These are phyloP conservation scores for Leptopilina syphax DNA, from an alignment of 2,888 invertebrate species.

Conservation along the genomic window DNA sequence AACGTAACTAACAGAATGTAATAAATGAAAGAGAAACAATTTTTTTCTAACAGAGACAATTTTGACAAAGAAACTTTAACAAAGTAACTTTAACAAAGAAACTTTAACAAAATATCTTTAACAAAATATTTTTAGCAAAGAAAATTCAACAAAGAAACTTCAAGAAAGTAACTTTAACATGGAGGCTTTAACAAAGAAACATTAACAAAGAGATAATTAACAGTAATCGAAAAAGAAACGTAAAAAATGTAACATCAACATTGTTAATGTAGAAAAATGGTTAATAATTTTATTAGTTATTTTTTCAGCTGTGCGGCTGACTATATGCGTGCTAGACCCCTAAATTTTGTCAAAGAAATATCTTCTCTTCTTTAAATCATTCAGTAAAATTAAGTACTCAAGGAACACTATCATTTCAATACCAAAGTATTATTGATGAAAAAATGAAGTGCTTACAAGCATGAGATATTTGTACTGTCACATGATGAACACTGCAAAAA, in stretches of 20 bases:
- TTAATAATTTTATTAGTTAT: conserved; percentile 58
- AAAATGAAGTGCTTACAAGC: conserved; percentile 46
- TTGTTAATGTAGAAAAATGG: conserved; percentile 12
- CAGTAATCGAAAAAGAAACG: background rate
- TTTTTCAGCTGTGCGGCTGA: conserved; percentile 74
- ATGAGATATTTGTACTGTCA: conserved; percentile 24
- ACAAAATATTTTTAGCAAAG: too few species aligned
- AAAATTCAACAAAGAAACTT: too few species aligned
- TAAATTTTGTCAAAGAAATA: conserved; percentile 52
- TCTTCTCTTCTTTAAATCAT: background rate
- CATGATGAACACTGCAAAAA: conserved; percentile 13
- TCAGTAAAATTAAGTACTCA: conserved; percentile 22
- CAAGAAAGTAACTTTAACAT: too few species aligned
- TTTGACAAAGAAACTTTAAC: background rate
- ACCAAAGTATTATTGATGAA: conserved; percentile 35
- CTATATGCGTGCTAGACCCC: conserved; percentile 66
- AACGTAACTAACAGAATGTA: too few species aligned
- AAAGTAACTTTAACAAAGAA: background rate
- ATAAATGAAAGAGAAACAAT: too few species aligned
- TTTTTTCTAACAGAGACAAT: background rate
- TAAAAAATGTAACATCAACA: background rate
- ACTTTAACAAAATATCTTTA: background rate
- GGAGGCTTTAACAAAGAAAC: too few species aligned
- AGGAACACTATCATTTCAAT: conserved; percentile 29
- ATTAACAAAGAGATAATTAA: background rate